phyloP scores from a whole-genome alignment of 2,797 vertebrate genomes.

The Tragopan temminckii region DNA sequence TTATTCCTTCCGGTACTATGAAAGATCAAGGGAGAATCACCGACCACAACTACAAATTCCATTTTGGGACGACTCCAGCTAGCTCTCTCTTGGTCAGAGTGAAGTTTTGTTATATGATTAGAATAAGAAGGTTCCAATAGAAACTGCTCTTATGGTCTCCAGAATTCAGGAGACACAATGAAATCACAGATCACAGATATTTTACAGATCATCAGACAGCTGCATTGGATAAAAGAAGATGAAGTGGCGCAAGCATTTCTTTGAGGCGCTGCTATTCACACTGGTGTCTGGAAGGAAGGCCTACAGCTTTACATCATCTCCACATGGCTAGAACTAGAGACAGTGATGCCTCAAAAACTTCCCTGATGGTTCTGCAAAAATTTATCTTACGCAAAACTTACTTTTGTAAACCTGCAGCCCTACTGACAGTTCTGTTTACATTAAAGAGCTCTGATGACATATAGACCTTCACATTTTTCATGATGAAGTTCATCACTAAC shows the following conservation, averaged over 20 bases:
- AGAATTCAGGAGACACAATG: background rate
- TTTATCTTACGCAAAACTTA: background rate
- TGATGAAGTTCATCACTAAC: background rate
- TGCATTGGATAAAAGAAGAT: background rate
- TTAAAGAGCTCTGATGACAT: constrained; percentile 9
- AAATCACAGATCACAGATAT: background rate
- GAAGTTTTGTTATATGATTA: background rate
- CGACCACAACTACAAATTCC: background rate
- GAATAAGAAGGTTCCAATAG: background rate
- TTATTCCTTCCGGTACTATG: background rate
- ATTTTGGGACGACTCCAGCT: background rate
- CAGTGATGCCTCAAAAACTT: background rate
- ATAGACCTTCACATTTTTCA: constrained; percentile 24
- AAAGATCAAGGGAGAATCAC: background rate
- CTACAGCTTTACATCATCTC: background rate
- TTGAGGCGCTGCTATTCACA: background rate
- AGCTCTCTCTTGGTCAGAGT: background rate
- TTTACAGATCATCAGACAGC: background rate
- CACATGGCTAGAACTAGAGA: background rate
- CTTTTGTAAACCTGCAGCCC: background rate
- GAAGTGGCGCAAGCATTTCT: background rate
- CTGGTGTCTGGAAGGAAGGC: background rate
- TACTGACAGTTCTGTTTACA: constrained; percentile 30
- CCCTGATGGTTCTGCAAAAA: background rate
- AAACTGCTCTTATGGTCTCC: background rate